Base-by-base conservation (phyloP, 1,140 invertebrate species). In the Drosophila quadrilineata region DNA sequence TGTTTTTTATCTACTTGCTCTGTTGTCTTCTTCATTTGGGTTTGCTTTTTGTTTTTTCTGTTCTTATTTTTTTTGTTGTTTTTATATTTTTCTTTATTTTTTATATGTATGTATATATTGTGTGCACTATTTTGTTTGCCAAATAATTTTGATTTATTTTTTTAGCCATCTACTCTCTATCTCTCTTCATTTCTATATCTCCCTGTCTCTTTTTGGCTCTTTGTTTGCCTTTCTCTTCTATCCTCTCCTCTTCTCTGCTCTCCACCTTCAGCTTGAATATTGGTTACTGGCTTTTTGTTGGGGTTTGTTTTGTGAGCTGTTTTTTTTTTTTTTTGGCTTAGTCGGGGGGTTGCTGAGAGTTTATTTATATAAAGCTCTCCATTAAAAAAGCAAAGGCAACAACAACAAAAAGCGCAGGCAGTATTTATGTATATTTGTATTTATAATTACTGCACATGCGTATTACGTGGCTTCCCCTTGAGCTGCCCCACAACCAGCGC, bases 81-180 rank as follows among this genome's bases (percentile, higher is more conserved):
- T 69, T 40, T 46, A n/a, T n/a, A n/a, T n/a, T n/a, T n/a, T n/a
- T n/a, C n/a, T n/a, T n/a, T n/a, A n/a, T n/a, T n/a, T n/a, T n/a
- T n/a, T n/a, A n/a, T n/a, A n/a, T n/a, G n/a, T n/a, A n/a, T n/a
- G n/a, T n/a, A n/a, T n/a, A n/a, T n/a, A n/a, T n/a, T n/a, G n/a
- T n/a, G 33, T 67, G 56, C 66, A 69, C 68, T 72, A 80, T 38
- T 82, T 71, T 88, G 54, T 74, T 87, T 70, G 77, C 80, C 67
- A 88, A 88, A 88, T 88, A 87, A 86, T 85, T 88, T 88, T 79
- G 71, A 75, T 88, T 86, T 77, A 80, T 88, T 79, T 79, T 67
- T 85, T 68, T 58, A 54, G 49, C 28, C 21, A 31, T 19, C 21
- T 12, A 3, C 46, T 16, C 9, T 9, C 19, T 17, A 12, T 21